These are phyloP conservation scores for Choristoneura fumiferana DNA, from an alignment of 1,140 invertebrate genomes.

Conservation along the genomic window DNA sequence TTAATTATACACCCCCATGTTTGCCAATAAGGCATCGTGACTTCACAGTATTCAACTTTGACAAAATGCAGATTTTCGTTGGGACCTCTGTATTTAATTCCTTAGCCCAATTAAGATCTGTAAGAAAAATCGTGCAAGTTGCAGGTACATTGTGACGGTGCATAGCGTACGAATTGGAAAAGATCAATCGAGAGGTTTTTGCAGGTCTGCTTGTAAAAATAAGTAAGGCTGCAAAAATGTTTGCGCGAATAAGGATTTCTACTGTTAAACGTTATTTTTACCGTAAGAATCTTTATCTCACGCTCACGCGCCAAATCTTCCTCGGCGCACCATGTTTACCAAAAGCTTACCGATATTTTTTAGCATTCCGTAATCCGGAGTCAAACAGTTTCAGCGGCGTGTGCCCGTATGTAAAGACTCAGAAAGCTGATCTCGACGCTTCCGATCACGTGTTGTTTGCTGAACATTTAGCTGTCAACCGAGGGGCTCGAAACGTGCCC, in stretches of 20 bases:
- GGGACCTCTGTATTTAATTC: not conserved
- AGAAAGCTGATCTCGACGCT: constrained; percentile 45
- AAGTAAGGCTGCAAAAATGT: too few relatives aligned
- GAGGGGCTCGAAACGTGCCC: constrained; percentile 20
- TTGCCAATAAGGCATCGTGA: constrained; percentile 68
- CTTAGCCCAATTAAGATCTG: too few relatives aligned
- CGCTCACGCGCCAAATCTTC: too few relatives aligned
- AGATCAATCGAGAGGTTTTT: too few relatives aligned
- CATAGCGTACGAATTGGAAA: too few relatives aligned
- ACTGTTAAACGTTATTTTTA: too few relatives aligned
- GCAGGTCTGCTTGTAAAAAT: too few relatives aligned
- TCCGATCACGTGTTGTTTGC: constrained; percentile 58
- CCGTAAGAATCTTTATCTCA: too few relatives aligned
- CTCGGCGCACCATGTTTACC: not conserved
- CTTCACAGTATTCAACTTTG: constrained; percentile 52
- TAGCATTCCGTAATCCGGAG: constrained; percentile 22
- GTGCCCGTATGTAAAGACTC: constrained; percentile 20
- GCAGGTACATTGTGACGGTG: too few relatives aligned
- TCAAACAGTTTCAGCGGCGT: constrained; percentile 18
- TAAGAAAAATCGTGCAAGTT: too few relatives aligned
- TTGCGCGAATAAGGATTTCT: too few relatives aligned
- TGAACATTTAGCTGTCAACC: constrained; percentile 27
- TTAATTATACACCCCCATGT: constrained; percentile 72
- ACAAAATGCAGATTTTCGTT: constrained; percentile 22
- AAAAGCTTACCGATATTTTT: constrained; percentile 16